Evolutionary conservation across 2,888 invertebrate genomes (phyloP), one percentile per base, ranked within the genome.

Genomic region (Lycophotia porphyrea): DNA sequence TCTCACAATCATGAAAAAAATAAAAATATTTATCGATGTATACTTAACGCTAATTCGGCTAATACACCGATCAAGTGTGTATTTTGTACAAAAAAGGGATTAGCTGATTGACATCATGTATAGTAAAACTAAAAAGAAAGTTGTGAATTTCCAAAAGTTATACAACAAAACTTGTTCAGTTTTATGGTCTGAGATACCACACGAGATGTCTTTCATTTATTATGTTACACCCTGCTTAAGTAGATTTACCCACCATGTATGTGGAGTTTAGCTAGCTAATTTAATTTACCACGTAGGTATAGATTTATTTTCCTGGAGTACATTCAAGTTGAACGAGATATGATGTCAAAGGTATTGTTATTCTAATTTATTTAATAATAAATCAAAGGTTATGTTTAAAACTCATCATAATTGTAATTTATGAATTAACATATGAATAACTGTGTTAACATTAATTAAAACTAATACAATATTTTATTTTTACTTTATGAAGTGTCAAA

Each of bases 381-480:
- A 68, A 71, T 74, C 36, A 74, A 47, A 63, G 5, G 15, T 7
- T 66, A 44, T 5, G 5, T 36, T 58, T 61, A 2, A 65, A 65
- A 61, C 42, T 24, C 15, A 61, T 72, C 5, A 60, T 60, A 52
- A 47, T 47, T 61, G 1, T 66, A 58, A 65, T 52, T 69, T 74
- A 60, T 70, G 39, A 63, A 60, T n/a, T n/a, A n/a, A n/a, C n/a
- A n/a, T n/a, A n/a, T 70, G 63, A 13, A 67, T 75, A 42, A 70
- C n/a, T 36, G 58, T 31, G 42, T 68, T 52, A 58, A 58, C 61
- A 63, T 65, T 71, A 77, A 82, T 84, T 76, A 78, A 78, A 52
- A 70, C 58, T 58, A 82, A 82, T 78, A 84, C 63, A 83, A 84
- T 84, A 86, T 73, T 75, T 74, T 71, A 85, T 21, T 69, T 63